Base-by-base conservation (phyloP, 2,797 vertebrate genomes). In the Gobio occitaniae region DNA sequence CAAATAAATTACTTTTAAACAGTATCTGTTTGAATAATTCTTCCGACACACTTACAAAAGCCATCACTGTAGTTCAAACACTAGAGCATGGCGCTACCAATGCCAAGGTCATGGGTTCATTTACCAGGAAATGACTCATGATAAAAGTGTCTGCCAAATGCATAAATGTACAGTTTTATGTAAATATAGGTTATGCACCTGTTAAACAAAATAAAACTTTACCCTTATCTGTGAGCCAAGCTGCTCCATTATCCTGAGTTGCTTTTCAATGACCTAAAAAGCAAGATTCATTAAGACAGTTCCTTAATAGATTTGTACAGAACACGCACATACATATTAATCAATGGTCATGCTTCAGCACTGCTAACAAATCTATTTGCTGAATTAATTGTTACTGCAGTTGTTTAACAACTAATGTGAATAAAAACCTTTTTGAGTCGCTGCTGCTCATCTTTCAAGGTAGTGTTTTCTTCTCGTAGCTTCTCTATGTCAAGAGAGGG, bases 231-330 rank as follows among this genome's bases (percentile, higher is more conserved):
- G 95, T 83, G 95, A 93, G 84, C 93, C 93, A 9, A 99, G 94
- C 90, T 98, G 97, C 85, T 98, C 97, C 92, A 97, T 96, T 94
- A 97, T 97, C 87, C 96, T 95, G 89, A 97, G 96, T 84, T 98
- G 97, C 89, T 97, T 98, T 90, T 99, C 97, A 71, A 97, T 93
- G 44, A 96, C 94, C 96, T 96, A 89, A 86, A 82, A 25, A 19
- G 2, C 2, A 68, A 63, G 9, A 66, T 52, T 2, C 7, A 65
- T 74, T 63, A 7, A 70, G 66, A 54, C 2, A 17, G 0, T 11
- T 7, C 8, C 21, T 56, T 52, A 36, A 54, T 17, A 38, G 48
- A 72, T 82, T 56, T 47, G 38, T 25, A 61, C 6, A 74, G 41
- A 63, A 82, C 3, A 16, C 16, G 11, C 16, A 48, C 5, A 71